Percentiles rank a stretch among this genome's conserved stretches.
Evolutionary conservation across 2,113 vertebrate genomes (phyloP).

Genomic region (Zingel zingel): DNA sequence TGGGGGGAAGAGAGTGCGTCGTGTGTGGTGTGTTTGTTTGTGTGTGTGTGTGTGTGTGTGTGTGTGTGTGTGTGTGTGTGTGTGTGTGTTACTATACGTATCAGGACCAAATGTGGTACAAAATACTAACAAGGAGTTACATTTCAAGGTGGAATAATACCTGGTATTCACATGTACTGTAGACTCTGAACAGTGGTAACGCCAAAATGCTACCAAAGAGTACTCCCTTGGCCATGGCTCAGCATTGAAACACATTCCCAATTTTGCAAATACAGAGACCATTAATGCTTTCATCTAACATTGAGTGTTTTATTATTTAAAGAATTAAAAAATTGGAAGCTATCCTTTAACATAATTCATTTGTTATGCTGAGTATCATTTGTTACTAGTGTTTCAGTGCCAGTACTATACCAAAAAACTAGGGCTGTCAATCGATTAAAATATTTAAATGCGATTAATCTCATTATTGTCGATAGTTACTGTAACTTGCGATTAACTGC

Average conservation of each 20-base stretch:
- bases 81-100: slow-evolving; percentile 16
- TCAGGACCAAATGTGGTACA: slow-evolving; percentile 7
- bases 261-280: slow-evolving; percentile 8
- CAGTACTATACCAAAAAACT: not conserved
- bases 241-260: not conserved
- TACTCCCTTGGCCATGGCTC: not conserved
- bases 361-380: not conserved
- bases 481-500: no score
- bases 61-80: no score
- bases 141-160: slow-evolving; percentile 8
- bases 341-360: not conserved
- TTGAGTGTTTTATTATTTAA: not conserved
- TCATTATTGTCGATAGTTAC: no score
- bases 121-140: slow-evolving; percentile 13
- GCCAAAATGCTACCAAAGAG: not conserved
- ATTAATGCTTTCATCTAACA: not conserved
- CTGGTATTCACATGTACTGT: not conserved
- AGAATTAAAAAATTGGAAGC: not conserved
- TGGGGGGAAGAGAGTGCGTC: not conserved
- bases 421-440: no score
- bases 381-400: not conserved
- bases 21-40: not conserved
- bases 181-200: not conserved
- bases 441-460: no score
- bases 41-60: no score